Evolutionary conservation across 2,888 invertebrate genomes (phyloP).

Genomic region (Mythimna loreyi): DNA sequence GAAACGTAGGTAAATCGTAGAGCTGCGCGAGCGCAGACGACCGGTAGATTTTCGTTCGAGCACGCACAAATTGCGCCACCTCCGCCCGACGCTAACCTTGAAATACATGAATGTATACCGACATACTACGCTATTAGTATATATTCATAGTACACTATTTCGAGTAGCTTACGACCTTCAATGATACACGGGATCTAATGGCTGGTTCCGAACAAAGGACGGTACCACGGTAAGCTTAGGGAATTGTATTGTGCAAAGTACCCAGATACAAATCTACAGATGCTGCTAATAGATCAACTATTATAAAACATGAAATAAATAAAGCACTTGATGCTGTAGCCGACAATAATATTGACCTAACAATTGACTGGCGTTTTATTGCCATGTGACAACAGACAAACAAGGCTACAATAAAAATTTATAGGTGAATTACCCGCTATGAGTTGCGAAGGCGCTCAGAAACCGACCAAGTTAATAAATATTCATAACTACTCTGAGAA

Average conservation of each 20-base stretch:
- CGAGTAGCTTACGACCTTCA: conserved; percentile 53
- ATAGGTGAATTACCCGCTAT: conserved; percentile 36
- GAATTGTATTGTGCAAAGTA: conserved; percentile 35
- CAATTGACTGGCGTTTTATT: conserved; percentile 46
- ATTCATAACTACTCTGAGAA: conserved; percentile 22
- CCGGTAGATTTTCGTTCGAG: conserved; percentile 33
- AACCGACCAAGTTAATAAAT: conserved; percentile 25
- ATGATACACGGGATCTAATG: conserved; percentile 34
- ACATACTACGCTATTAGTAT: conserved; percentile 15
- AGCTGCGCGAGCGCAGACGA: conserved; percentile 27
- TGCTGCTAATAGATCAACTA: conserved; percentile 18
- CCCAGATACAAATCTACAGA: conserved; percentile 13
- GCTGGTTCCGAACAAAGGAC: conserved; percentile 42
- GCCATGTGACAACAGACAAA: conserved; percentile 31
- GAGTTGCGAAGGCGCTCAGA: conserved; percentile 11
- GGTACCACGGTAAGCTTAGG: conserved; percentile 33
- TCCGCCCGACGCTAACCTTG: conserved; percentile 50
- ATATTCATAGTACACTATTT: conserved; percentile 15
- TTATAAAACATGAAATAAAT: conserved; percentile 36
- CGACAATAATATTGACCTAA: conserved; percentile 38
- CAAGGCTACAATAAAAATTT: conserved; percentile 35
- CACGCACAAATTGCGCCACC: conserved; percentile 55
- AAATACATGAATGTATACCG: conserved; percentile 46
- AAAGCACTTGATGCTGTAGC: conserved; percentile 17
- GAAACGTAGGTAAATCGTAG: conserved; percentile 34